Percentiles rank a stretch among this genome's conserved stretches.
Evolutionary conservation across 2,888 invertebrate genomes (phyloP).

Genomic region (Drosophila lacicola): DNA sequence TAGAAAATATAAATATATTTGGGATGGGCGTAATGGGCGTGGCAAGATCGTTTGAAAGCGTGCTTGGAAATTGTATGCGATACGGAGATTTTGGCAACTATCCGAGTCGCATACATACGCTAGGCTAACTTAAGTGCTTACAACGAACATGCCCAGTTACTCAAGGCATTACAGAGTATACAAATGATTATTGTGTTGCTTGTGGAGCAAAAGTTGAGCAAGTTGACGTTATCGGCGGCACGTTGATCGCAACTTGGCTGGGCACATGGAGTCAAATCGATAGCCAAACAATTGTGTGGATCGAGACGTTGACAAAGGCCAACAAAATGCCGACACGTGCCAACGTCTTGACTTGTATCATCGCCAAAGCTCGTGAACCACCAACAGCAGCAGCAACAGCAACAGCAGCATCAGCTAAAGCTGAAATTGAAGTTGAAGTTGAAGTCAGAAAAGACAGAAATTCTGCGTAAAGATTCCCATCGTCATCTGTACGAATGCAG

Average conservation of each 20-base stretch:
- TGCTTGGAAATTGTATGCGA: too few species aligned
- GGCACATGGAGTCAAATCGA: conserved; percentile 55
- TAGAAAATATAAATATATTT: too few species aligned
- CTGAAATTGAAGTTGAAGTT: conserved; percentile 24
- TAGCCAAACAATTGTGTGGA: conserved; percentile 50
- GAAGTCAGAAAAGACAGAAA: conserved; percentile 28
- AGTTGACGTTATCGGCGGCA: conserved; percentile 50
- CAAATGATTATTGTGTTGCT: conserved; percentile 11
- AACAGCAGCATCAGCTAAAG: conserved; percentile 14
- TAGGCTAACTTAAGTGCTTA: background rate
- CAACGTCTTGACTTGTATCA: conserved; percentile 23
- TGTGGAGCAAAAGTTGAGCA: conserved; percentile 35
- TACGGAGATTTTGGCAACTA: too few species aligned
- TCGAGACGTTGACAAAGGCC: conserved; percentile 35
- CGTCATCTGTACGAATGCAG: conserved; percentile 62
- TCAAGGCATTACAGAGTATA: background rate
- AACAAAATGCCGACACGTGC: conserved; percentile 70
- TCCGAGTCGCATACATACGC: too few species aligned
- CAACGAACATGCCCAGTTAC: background rate
- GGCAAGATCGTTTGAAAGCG: too few species aligned
- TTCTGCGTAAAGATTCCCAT: conserved; percentile 74
- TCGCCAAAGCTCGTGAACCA: conserved; percentile 49
- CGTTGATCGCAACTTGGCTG: conserved; percentile 54
- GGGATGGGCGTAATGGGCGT: too few species aligned
- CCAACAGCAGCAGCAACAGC: conserved; percentile 11